Evolutionary conservation across 2,888 invertebrate genomes (phyloP).

Genomic region (Ornithoptera priamus): DNA sequence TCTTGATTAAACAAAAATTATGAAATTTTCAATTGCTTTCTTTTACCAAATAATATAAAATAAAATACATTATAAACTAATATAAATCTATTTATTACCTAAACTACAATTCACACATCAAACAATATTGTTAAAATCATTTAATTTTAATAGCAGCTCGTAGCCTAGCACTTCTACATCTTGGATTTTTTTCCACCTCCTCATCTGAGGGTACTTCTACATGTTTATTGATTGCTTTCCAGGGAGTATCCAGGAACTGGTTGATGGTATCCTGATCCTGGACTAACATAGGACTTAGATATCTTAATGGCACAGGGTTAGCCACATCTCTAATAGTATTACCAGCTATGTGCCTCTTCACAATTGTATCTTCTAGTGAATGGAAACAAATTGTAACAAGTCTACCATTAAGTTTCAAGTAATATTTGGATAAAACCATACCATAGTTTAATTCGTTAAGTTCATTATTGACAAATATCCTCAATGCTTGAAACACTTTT

Average conservation of each 20-base stretch:
- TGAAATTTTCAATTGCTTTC: no score
- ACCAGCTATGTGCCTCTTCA: slow-evolving; percentile 92
- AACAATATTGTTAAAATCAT: slow-evolving; percentile 43
- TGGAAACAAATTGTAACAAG: slow-evolving; percentile 93
- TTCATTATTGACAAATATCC: slow-evolving; percentile 98
- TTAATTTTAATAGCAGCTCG: slow-evolving; percentile 89
- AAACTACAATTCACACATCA: not conserved
- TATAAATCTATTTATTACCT: slow-evolving; percentile 4
- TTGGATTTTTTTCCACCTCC: slow-evolving; percentile 89
- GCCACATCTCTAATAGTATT: slow-evolving; percentile 86
- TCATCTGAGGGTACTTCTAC: slow-evolving; percentile 86
- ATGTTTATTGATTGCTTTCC: slow-evolving; percentile 90
- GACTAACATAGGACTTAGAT: slow-evolving; percentile 81
- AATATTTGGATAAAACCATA: slow-evolving; percentile 87
- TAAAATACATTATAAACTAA: not conserved
- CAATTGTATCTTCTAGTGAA: slow-evolving; percentile 95
- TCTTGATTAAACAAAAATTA: no score
- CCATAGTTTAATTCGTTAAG: slow-evolving; percentile 96
- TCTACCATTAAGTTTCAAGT: slow-evolving; percentile 88
- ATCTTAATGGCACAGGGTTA: slow-evolving; percentile 86
- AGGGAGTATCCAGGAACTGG: slow-evolving; percentile 82
- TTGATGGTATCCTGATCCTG: slow-evolving; percentile 82
- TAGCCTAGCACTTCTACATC: slow-evolving; percentile 93
- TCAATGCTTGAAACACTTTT: slow-evolving; percentile 94
- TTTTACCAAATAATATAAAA: no score